These are phyloP conservation scores for Phrynosoma platyrhinos DNA, from an alignment of 2,113 vertebrate species.

Conservation along the genomic window DNA sequence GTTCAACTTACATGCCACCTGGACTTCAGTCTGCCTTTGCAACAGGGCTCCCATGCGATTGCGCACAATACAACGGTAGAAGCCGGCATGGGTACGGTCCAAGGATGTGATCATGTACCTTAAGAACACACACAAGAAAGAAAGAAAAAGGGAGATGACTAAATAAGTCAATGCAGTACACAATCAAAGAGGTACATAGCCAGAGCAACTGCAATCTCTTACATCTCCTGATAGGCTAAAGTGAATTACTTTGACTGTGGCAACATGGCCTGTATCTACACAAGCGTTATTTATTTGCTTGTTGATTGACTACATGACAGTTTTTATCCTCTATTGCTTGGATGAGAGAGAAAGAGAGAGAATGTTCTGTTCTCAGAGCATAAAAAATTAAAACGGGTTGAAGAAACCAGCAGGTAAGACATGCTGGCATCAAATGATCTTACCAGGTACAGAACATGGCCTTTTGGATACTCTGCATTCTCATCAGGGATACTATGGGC, in stretches of 20 bases:
- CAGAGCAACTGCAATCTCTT: neutral
- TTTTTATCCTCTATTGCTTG: neutral
- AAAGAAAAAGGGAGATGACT: conserved; percentile 29
- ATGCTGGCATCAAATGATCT: neutral
- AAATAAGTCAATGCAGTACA: neutral
- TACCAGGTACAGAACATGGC: no score
- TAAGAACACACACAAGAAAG: neutral
- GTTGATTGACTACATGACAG: neutral
- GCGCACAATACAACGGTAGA: conserved; percentile 95
- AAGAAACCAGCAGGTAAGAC: neutral
- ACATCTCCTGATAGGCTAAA: neutral
- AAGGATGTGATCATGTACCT: conserved; percentile 96
- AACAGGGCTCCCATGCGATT: conserved; percentile 95
- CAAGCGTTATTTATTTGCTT: neutral
- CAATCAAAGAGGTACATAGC: neutral
- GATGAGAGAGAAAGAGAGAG: neutral
- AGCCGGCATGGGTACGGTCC: conserved; percentile 93
- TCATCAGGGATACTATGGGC: neutral
- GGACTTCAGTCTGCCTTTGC: conserved; percentile 94
- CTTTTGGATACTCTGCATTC: neutral
- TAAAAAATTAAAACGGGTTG: neutral
- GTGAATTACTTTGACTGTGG: neutral
- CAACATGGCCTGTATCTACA: neutral
- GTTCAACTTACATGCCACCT: conserved; percentile 94
- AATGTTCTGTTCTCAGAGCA: neutral